These are phyloP conservation scores for Poecilia gillii DNA, from an alignment of 2,797 vertebrate genomes.

Conservation along the genomic window DNA sequence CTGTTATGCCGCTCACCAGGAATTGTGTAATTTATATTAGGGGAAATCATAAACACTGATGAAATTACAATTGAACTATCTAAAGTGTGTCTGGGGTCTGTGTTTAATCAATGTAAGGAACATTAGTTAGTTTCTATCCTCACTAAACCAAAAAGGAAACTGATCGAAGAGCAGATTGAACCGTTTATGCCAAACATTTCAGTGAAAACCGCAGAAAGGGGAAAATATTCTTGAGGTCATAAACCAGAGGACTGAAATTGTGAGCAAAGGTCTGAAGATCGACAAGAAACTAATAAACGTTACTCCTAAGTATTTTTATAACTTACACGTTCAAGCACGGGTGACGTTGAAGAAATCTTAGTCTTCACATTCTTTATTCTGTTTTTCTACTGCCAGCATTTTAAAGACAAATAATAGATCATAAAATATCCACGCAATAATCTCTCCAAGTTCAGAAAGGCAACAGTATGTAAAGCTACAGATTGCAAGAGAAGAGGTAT, in stretches of 20 bases:
- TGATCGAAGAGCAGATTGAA: background rate
- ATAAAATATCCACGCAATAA: constrained; percentile 26
- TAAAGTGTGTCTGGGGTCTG: background rate
- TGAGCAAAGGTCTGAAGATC: constrained; percentile 17
- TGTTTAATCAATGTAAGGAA: background rate
- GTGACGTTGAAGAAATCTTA: constrained; percentile 45
- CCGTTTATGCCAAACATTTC: background rate
- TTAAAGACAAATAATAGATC: background rate
- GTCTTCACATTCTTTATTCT: constrained; percentile 26
- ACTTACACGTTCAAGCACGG: constrained; percentile 40
- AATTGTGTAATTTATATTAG: background rate
- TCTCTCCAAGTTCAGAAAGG: constrained; percentile 66
- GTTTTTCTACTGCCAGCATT: constrained; percentile 18
- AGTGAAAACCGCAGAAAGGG: background rate
- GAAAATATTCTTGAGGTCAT: constrained; percentile 8
- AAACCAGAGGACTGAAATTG: constrained; percentile 2
- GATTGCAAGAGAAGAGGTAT: constrained; percentile 63
- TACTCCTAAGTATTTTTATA: constrained; percentile 32
- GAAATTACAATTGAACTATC: background rate
- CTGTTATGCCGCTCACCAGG: constrained; percentile 40
- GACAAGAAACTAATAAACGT: constrained; percentile 27
- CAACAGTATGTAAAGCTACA: constrained; percentile 75
- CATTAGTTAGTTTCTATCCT: background rate
- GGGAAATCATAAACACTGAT: background rate
- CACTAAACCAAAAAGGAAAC: background rate